Percentiles rank a stretch among this genome's conserved stretches.
Conservation (phyloP, 2,888 invertebrate species). For the Sialis lutaria region DNA sequence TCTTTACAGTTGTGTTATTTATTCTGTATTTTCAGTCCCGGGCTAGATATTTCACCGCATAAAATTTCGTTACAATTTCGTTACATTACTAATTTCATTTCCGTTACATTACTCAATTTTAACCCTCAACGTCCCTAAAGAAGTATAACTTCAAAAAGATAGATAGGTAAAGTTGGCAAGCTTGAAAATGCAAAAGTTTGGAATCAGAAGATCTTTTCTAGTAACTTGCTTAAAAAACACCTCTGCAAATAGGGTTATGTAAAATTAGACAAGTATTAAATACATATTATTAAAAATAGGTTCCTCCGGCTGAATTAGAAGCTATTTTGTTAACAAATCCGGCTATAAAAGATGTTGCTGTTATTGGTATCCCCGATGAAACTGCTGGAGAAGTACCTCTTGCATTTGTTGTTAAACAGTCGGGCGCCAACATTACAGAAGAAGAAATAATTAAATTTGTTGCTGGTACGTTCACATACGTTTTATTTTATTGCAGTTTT, state of each 20-base stretch:
- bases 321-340: slow-evolving; percentile 34
- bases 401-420: slow-evolving; percentile 29
- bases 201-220: too few relatives aligned
- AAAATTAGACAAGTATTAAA: background rate
- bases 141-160: too few relatives aligned
- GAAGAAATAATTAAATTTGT: slow-evolving; percentile 22
- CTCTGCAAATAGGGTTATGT: background rate
- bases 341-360: slow-evolving; percentile 36
- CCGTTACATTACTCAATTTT: too few relatives aligned
- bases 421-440: slow-evolving; percentile 15
- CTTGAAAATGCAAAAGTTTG: too few relatives aligned
- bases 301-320: slow-evolving; percentile 39
- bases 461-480: slow-evolving; percentile 18
- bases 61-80: too few relatives aligned
- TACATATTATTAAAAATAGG: slow-evolving; percentile 8
- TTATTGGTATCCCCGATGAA: slow-evolving; percentile 34
- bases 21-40: too few relatives aligned
- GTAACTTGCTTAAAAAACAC: too few relatives aligned
- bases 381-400: slow-evolving; percentile 30
- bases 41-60: too few relatives aligned
- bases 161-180: too few relatives aligned
- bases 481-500: background rate
- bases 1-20: too few relatives aligned
- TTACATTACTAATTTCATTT: too few relatives aligned
- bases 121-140: too few relatives aligned